These are phyloP conservation scores for Lepeophtheirus salmonis DNA, from an alignment of 1,140 invertebrate species.

Conservation along the genomic window DNA sequence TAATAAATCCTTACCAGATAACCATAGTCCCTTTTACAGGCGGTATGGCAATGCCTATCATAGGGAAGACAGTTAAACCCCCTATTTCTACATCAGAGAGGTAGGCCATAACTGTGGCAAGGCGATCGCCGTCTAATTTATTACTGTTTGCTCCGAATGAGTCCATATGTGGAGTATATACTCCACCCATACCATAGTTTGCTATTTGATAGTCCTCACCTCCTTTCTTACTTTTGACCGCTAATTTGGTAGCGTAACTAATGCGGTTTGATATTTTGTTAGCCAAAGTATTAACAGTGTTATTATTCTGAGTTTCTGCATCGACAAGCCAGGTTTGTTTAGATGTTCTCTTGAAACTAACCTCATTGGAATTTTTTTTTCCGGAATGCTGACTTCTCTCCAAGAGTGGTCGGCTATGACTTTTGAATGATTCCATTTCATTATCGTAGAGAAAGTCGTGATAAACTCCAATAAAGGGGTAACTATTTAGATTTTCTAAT, in stretches of 20 bases:
- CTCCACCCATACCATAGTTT: slow-evolving; percentile 43
- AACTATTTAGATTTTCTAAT: slow-evolving; percentile 31
- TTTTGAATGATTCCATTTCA: slow-evolving; percentile 32
- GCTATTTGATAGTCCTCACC: slow-evolving; percentile 26
- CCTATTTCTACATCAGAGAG: slow-evolving; percentile 28
- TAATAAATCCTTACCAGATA: slow-evolving; percentile 2
- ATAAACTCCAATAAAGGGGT: slow-evolving; percentile 33
- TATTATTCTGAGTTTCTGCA: too few relatives aligned
- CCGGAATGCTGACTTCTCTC: not conserved
- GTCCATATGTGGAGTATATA: not conserved
- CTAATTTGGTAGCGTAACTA: too few relatives aligned
- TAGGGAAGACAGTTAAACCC: slow-evolving; percentile 31
- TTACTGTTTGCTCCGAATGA: not conserved
- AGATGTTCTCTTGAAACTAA: not conserved
- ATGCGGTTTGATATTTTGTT: too few relatives aligned
- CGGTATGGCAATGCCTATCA: slow-evolving; percentile 26
- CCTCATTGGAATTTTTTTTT: not conserved
- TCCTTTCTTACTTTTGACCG: too few relatives aligned
- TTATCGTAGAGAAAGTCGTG: slow-evolving; percentile 32
- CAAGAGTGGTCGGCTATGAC: slow-evolving; percentile 1
- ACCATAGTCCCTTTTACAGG: slow-evolving; percentile 19
- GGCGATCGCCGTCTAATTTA: slow-evolving; percentile 31
- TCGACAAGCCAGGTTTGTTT: not conserved
- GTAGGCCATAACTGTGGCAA: slow-evolving; percentile 38
- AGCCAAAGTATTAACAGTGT: too few relatives aligned